Evolutionary conservation across 2,113 vertebrate genomes (phyloP).

Genomic region (Neodon shergylaensis): DNA sequence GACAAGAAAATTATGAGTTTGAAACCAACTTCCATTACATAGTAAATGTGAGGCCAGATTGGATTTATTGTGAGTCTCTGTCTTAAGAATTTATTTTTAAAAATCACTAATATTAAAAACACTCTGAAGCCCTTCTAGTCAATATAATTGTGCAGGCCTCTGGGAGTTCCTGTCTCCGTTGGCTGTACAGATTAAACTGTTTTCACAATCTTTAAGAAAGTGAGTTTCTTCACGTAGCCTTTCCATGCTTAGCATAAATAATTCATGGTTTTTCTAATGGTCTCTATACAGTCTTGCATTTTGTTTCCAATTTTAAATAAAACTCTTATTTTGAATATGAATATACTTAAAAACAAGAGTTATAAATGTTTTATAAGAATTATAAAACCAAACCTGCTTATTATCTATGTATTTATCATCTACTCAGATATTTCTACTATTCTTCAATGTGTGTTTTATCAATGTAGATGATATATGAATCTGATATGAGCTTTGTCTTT

Average conservation of each 20-base stretch:
- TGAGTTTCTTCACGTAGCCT: not conserved
- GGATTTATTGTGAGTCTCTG: not conserved
- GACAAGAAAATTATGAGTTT: not conserved
- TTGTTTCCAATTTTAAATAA: not conserved
- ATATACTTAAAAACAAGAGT: not conserved
- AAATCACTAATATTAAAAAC: not conserved
- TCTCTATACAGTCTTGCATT: not conserved
- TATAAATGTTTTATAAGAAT: not conserved
- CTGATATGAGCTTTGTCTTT: not conserved
- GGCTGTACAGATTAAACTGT: not conserved
- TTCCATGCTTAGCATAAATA: not conserved
- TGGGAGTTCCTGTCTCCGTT: not conserved
- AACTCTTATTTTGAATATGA: not conserved
- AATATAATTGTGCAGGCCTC: fast-evolving
- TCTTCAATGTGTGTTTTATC: too few species aligned
- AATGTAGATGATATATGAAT: not conserved
- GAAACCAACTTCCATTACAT: not conserved
- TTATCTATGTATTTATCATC: not conserved
- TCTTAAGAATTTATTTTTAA: not conserved
- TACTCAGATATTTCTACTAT: not conserved
- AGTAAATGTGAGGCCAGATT: not conserved
- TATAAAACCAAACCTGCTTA: not conserved
- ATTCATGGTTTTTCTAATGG: not conserved
- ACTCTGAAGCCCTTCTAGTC: not conserved
- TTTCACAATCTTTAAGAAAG: not conserved